phyloP scores from a whole-genome alignment of 2,888 invertebrate genomes.

The Mellilla xanthometata region DNA sequence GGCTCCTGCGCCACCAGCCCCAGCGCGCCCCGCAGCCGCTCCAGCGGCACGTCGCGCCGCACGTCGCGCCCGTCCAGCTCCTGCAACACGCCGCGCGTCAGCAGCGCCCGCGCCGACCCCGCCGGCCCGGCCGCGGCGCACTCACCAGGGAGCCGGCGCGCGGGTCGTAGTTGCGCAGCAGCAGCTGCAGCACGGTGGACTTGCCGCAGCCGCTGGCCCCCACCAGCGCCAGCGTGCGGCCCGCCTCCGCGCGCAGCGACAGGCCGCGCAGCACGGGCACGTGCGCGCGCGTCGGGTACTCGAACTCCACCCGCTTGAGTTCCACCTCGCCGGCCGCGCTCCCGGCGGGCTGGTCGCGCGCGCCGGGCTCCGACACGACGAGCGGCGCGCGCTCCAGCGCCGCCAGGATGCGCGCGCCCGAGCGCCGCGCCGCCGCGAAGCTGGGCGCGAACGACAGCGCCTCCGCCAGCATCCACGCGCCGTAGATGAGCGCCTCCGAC shows the following conservation, averaged over 20 bases:
- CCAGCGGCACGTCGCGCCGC: constrained; percentile 81
- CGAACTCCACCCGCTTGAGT: constrained; percentile 86
- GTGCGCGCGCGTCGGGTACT: constrained; percentile 89
- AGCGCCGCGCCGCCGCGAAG: constrained; percentile 86
- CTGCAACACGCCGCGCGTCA: constrained; percentile 85
- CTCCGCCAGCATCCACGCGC: constrained; percentile 91
- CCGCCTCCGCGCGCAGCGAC: constrained; percentile 83
- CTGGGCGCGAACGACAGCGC: constrained; percentile 90
- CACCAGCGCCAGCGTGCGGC: constrained; percentile 87
- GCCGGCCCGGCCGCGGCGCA: constrained; percentile 32
- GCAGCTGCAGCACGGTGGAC: constrained; percentile 89
- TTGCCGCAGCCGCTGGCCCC: constrained; percentile 91
- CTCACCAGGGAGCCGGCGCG: constrained; percentile 76
- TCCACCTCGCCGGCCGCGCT: constrained; percentile 84
- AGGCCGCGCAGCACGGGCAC: constrained; percentile 87
- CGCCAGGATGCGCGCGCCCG: constrained; percentile 85
- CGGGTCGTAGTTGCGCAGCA: constrained; percentile 91
- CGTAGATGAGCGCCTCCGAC: constrained; percentile 89
- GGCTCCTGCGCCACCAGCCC: constrained; percentile 94
- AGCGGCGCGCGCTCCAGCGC: constrained; percentile 72
- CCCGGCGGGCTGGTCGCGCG: constrained; percentile 55
- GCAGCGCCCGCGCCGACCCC: constrained; percentile 49
- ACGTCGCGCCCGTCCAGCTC: constrained; percentile 82
- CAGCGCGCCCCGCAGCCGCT: constrained; percentile 86
- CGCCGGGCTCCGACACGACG: constrained; percentile 52